Conservation (phyloP, 30 jellyfish, hydroid and myxozoan species). For the Aurelia coerulea region DNA sequence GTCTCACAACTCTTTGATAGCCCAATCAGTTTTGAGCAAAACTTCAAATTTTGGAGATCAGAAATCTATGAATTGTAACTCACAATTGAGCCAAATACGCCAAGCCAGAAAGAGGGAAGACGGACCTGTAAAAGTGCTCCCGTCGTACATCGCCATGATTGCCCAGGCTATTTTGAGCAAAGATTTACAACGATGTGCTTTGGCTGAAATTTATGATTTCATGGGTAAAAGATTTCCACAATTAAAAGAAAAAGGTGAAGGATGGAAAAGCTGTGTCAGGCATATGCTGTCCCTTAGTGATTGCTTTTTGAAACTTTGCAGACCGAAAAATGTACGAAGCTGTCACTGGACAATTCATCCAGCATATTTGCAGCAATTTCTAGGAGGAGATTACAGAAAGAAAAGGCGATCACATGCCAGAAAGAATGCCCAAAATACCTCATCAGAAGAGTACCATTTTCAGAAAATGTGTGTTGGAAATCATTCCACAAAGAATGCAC, state of each 20-base stretch:
- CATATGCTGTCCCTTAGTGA: constrained; percentile 83
- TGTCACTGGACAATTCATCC: constrained; percentile 93
- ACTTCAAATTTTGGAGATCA: too few species aligned
- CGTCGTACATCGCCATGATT: constrained; percentile 52
- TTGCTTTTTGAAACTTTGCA: constrained; percentile 82
- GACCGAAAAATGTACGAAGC: constrained; percentile 89
- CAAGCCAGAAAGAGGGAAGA: too few species aligned
- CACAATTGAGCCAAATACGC: too few species aligned
- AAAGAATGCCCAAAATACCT: too few species aligned
- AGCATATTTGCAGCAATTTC: constrained; percentile 64
- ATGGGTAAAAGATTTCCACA: constrained; percentile 79
- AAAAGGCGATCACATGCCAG: too few species aligned
- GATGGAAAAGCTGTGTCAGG: constrained; percentile 89
- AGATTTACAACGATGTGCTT: constrained; percentile 51
- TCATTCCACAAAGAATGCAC: too few species aligned
- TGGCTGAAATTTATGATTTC: constrained; percentile 76
- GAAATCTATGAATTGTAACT: too few species aligned
- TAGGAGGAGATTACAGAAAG: constrained; percentile 7
- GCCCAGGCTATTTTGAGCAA: constrained; percentile 85
- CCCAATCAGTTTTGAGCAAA: too few species aligned
- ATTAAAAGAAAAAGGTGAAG: constrained; percentile 72
- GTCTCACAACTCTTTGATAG: too few species aligned
- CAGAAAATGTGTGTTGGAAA: too few species aligned
- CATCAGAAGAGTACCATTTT: too few species aligned
- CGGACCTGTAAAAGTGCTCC: too few species aligned